Conservation (phyloP, 2,888 invertebrate species). For the Andrena hattorfiana region DNA sequence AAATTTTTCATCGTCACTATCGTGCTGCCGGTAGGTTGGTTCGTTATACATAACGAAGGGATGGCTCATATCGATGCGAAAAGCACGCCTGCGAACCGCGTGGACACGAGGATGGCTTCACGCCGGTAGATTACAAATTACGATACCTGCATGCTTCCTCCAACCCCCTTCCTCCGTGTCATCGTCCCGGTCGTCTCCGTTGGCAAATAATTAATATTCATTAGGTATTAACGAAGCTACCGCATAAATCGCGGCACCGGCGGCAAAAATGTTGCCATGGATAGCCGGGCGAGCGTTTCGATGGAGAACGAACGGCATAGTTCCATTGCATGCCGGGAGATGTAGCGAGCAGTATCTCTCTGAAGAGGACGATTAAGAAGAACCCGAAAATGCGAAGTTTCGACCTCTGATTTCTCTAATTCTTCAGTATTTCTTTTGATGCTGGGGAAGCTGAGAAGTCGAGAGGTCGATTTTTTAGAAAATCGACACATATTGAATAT, state of each 20-base stretch:
- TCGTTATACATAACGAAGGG: conserved; percentile 71
- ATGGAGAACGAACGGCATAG: conserved; percentile 51
- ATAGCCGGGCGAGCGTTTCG: conserved; percentile 66
- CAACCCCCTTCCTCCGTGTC: conserved; percentile 46
- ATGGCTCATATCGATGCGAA: conserved; percentile 72
- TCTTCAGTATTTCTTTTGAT: too few species aligned
- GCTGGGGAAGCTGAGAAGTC: not conserved
- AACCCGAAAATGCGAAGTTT: not conserved
- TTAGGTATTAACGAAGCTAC: conserved; percentile 84
- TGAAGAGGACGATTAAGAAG: too few species aligned
- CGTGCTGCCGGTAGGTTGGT: conserved; percentile 38
- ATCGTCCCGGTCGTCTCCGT: conserved; percentile 65
- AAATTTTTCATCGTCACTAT: conserved; percentile 57
- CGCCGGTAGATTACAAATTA: conserved; percentile 82
- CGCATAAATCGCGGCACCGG: conserved; percentile 80
- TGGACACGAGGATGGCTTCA: conserved; percentile 70
- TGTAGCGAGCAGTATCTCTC: conserved; percentile 76
- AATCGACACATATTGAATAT: not conserved
- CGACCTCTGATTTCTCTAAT: not conserved
- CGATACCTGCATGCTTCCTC: conserved; percentile 66
- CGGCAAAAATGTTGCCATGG: conserved; percentile 69
- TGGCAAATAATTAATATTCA: conserved; percentile 84
- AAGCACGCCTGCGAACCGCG: conserved; percentile 64
- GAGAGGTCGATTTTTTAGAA: not conserved
- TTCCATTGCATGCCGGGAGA: conserved; percentile 75